phyloP scores from a whole-genome alignment of 2,113 vertebrate species.

The Lepisosteus osseus region DNA sequence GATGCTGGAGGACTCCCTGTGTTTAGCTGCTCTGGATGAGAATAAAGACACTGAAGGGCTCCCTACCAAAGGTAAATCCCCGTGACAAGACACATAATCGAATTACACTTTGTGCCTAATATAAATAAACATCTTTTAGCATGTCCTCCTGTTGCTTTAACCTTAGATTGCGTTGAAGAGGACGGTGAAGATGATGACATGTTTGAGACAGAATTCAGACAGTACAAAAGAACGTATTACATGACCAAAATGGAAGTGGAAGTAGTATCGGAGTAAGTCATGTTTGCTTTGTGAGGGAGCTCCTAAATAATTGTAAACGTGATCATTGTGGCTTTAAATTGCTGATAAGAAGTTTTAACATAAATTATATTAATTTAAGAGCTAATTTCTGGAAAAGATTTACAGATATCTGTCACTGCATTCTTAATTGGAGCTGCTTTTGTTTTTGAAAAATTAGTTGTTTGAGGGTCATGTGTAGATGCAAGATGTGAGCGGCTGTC shows the following conservation, averaged over 20 bases:
- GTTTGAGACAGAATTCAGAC: slow-evolving; percentile 96
- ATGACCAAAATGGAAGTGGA: slow-evolving; percentile 97
- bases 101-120: too few relatives aligned
- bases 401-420: too few relatives aligned
- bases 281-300: background rate
- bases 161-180: slow-evolving; percentile 67
- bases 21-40: slow-evolving; percentile 74
- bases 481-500: background rate
- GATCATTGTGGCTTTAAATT: too few relatives aligned
- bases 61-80: slow-evolving; percentile 59
- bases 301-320: too few relatives aligned
- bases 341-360: too few relatives aligned
- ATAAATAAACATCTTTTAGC: too few relatives aligned
- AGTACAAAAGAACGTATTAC: slow-evolving; percentile 96
- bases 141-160: slow-evolving; percentile 9
- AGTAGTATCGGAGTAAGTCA: slow-evolving; percentile 90
- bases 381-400: too few relatives aligned
- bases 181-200: slow-evolving; percentile 91
- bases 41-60: slow-evolving; percentile 48
- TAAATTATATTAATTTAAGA: too few relatives aligned
- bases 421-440: too few relatives aligned
- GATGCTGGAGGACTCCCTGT: slow-evolving; percentile 68
- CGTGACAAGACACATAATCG: too few relatives aligned
- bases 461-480: too few relatives aligned
- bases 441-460: too few relatives aligned